Percentiles rank a stretch among this genome's conserved stretches.
Evolutionary conservation across 2,113 vertebrate genomes (phyloP).

Genomic region (Cinclus cinclus): DNA sequence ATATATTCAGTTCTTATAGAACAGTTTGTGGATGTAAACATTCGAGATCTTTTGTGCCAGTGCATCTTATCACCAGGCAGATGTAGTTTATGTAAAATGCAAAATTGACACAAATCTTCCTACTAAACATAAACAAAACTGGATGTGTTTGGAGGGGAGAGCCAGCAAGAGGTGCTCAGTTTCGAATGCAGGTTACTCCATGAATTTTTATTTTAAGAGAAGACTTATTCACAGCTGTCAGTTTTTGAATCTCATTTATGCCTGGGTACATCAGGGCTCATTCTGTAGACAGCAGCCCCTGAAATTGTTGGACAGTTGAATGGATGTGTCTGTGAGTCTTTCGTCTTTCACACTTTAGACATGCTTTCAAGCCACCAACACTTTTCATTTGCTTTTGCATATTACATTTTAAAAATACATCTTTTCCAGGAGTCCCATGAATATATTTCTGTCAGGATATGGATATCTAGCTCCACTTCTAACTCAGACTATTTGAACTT

Average conservation of each 20-base stretch:
- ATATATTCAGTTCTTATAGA: not conserved
- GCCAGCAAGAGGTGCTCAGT: not conserved
- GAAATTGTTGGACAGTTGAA: not conserved
- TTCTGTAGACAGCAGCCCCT: not conserved
- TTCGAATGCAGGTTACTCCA: not conserved
- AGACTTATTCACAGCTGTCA: not conserved
- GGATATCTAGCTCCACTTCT: not conserved
- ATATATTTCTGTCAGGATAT: not conserved
- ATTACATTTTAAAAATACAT: not conserved
- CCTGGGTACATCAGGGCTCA: not conserved
- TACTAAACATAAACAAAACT: not conserved
- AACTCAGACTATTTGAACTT: not conserved
- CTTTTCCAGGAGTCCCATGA: not conserved
- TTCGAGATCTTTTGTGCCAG: not conserved
- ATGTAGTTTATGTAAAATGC: not conserved
- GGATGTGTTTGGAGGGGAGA: not conserved
- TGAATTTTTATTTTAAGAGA: not conserved
- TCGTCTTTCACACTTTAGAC: not conserved
- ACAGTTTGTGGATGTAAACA: not conserved
- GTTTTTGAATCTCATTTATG: not conserved
- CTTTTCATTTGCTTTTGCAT: not conserved
- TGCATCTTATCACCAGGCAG: not conserved
- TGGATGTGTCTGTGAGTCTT: not conserved
- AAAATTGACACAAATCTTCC: not conserved
- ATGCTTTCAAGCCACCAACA: not conserved